Percentiles rank a stretch among this genome's conserved stretches.
These are phyloP conservation scores for Archips xylosteana DNA, from an alignment of 2,888 invertebrate genomes.

Conservation along the genomic window DNA sequence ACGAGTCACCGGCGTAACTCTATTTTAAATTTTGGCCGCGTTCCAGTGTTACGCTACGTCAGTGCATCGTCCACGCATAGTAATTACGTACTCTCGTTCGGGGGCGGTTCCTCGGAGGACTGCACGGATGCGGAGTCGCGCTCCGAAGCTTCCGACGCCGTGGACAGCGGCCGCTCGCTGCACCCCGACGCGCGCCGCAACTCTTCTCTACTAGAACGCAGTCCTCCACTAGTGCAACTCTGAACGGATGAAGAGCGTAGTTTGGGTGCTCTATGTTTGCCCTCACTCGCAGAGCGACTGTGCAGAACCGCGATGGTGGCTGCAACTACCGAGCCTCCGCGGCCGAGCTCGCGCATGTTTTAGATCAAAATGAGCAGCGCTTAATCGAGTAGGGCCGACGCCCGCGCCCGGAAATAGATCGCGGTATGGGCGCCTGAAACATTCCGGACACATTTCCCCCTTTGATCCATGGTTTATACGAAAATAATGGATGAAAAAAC, in stretches of 20 bases:
- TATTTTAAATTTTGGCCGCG: constrained; percentile 82
- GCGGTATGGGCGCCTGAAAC: constrained; percentile 73
- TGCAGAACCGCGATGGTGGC: constrained; percentile 82
- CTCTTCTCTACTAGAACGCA: constrained; percentile 59
- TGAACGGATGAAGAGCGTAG: constrained; percentile 62
- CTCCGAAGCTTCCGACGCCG: constrained; percentile 80
- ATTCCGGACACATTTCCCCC: constrained; percentile 74
- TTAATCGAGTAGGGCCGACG: constrained; percentile 78
- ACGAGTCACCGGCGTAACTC: constrained; percentile 80
- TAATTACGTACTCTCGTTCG: constrained; percentile 81
- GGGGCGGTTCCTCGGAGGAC: constrained; percentile 83
- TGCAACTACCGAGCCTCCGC: constrained; percentile 86
- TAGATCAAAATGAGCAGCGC: constrained; percentile 80
- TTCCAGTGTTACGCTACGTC: constrained; percentile 81
- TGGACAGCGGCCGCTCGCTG: constrained; percentile 79
- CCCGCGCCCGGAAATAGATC: constrained; percentile 83
- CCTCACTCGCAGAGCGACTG: constrained; percentile 72
- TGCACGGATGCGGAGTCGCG: constrained; percentile 81
- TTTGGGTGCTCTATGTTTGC: constrained; percentile 68
- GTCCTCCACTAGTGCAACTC: constrained; percentile 60
- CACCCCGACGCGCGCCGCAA: constrained; percentile 70
- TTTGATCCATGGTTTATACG: constrained; percentile 69
- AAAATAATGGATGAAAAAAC: constrained; percentile 52
- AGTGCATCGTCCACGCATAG: constrained; percentile 74
- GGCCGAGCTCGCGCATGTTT: constrained; percentile 84